phyloP scores from a whole-genome alignment of 2,797 vertebrate genomes.

The Enteromius treurensis region DNA sequence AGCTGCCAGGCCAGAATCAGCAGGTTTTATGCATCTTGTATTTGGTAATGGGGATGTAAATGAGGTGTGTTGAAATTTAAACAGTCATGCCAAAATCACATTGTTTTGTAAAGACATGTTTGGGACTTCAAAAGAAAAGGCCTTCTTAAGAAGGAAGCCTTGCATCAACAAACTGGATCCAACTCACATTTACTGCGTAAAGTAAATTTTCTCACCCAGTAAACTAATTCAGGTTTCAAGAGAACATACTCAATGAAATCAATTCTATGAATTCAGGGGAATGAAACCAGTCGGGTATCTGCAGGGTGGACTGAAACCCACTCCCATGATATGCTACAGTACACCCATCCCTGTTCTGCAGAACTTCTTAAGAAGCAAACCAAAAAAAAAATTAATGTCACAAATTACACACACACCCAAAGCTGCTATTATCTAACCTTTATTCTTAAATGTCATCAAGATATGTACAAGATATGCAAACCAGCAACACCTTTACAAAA shows the following conservation, averaged over 20 bases:
- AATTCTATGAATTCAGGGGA: neutral
- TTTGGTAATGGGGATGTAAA: neutral
- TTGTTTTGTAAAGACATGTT: conserved; percentile 8
- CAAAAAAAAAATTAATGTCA: neutral
- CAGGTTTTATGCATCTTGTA: neutral
- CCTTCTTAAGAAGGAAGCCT: neutral
- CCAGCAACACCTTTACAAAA: neutral
- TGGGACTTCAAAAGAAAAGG: neutral
- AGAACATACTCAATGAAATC: neutral
- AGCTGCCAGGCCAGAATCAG: neutral
- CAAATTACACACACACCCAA: neutral
- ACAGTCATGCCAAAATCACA: neutral
- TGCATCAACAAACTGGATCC: neutral
- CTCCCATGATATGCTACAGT: neutral
- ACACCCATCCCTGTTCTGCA: neutral
- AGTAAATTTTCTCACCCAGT: neutral
- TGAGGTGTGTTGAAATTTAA: neutral
- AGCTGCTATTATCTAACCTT: neutral
- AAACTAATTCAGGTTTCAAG: neutral
- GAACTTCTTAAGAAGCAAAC: neutral
- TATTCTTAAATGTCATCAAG: neutral
- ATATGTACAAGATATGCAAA: neutral
- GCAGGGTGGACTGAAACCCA: neutral
- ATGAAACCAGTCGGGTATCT: neutral
- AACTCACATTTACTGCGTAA: neutral